These are phyloP conservation scores for Sciurus niger DNA, from an alignment of 2,113 vertebrate species.

Conservation along the genomic window DNA sequence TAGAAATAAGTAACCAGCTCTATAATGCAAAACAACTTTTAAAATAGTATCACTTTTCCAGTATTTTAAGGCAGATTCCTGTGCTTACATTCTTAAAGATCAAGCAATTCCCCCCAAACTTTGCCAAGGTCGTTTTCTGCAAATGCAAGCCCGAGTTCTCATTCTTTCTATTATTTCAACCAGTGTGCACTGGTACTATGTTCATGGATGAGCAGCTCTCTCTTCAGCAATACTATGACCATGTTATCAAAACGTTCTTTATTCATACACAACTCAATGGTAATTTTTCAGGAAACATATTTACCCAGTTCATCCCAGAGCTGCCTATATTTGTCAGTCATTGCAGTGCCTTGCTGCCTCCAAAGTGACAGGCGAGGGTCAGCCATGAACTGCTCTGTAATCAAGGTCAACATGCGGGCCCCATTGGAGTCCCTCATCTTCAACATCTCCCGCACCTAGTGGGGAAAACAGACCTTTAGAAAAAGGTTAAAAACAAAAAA, in stretches of 20 bases:
- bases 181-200: background rate
- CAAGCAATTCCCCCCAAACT: background rate
- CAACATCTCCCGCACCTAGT: conserved; percentile 98
- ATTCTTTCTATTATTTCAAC: conserved; percentile 55
- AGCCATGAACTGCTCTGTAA: conserved; percentile 98
- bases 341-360: conserved; percentile 97
- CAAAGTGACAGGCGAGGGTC: conserved; percentile 95
- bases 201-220: conserved; percentile 12
- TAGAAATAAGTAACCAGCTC: conserved; percentile 13
- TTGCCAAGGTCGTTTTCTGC: conserved; percentile 18
- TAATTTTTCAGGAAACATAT: conserved; percentile 73
- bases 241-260: conserved; percentile 45
- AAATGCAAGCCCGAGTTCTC: conserved; percentile 1
- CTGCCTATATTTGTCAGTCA: conserved; percentile 99
- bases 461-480: conserved; percentile 61
- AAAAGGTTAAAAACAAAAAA: conserved; percentile 62
- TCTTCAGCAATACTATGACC: background rate
- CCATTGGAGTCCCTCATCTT: conserved; percentile 99
- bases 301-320: conserved; percentile 97
- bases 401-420: conserved; percentile 96
- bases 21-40: conserved; percentile 1
- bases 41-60: background rate
- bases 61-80: conserved; percentile 9
- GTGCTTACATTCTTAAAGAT: background rate
- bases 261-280: conserved; percentile 63